Evolutionary conservation across 2,888 invertebrate species (phyloP).

Genomic region (Chalcis sispes): DNA sequence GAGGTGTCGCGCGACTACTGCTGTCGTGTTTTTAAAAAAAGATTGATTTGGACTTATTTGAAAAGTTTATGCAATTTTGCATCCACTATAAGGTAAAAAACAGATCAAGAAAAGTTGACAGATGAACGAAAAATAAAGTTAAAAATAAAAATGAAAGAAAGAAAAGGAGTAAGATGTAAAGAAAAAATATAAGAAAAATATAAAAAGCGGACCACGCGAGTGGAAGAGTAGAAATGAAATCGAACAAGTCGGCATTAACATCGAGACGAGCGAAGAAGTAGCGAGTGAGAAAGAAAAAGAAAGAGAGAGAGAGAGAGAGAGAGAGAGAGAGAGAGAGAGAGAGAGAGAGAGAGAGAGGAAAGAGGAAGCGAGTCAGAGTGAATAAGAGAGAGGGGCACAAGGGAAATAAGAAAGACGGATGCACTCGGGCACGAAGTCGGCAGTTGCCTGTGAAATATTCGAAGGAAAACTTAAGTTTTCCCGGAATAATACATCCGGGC

Average conservation of each 20-base stretch:
- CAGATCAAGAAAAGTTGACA: conserved; percentile 41
- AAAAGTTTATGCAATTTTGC: conserved; percentile 72
- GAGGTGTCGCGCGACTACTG: neutral
- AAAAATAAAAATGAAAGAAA: conserved; percentile 20
- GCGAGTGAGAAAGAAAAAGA: no score
- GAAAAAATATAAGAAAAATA: no score
- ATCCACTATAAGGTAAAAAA: conserved; percentile 56
- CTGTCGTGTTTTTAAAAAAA: conserved; percentile 46
- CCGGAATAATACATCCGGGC: conserved; percentile 13
- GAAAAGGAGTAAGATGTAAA: neutral
- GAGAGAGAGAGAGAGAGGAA: no score
- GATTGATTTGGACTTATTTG: conserved; percentile 68
- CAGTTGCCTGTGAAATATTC: conserved; percentile 21
- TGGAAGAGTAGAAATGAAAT: neutral
- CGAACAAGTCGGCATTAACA: conserved; percentile 40
- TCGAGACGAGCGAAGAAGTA: no score
- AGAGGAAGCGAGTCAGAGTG: no score
- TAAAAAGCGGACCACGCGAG: no score
- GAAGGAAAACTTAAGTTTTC: conserved; percentile 20
- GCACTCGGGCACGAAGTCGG: conserved; percentile 1
- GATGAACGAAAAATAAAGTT: conserved; percentile 16
- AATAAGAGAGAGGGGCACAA: conserved; percentile 1
- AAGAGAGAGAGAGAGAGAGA: no score
- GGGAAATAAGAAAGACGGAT: conserved; percentile 46
- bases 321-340: no score